Percentiles rank a stretch among this genome's conserved stretches.
Evolutionary conservation across 64 coral and sea anemone species (phyloP).

Genomic region (Pocillopora verrucosa): DNA sequence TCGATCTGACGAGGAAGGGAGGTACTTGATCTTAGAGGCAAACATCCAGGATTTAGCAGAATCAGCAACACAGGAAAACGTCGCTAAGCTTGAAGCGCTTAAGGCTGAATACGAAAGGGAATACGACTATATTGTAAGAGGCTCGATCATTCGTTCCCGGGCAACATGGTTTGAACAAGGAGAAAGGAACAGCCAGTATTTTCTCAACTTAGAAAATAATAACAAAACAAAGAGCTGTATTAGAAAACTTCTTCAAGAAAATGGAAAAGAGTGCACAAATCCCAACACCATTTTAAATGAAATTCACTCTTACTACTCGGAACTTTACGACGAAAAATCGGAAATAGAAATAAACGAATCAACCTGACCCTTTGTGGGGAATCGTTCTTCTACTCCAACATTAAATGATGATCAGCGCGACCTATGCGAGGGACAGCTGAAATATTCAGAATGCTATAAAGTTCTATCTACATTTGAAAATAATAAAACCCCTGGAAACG

Average conservation of each 20-base stretch:
- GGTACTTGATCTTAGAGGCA: too few species aligned
- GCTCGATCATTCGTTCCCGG: slow-evolving; percentile 14
- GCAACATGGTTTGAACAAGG: not conserved
- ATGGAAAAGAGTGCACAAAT: not conserved
- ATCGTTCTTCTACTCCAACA: not conserved
- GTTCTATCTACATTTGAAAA: not conserved
- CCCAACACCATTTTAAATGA: not conserved
- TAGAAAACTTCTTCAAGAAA: not conserved
- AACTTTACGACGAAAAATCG: not conserved
- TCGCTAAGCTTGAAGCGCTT: not conserved
- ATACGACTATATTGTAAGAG: slow-evolving; percentile 22
- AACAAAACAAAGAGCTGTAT: slow-evolving; percentile 21
- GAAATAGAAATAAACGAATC: not conserved
- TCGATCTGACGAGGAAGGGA: too few species aligned
- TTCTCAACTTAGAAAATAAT: slow-evolving; percentile 32
- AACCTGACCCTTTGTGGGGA: not conserved
- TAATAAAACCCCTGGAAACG: slow-evolving; percentile 42
- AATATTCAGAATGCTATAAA: slow-evolving; percentile 25
- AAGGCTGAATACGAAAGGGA: slow-evolving; percentile 11
- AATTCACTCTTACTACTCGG: not conserved
- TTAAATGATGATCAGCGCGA: not conserved
- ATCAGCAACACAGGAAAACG: slow-evolving; percentile 6
- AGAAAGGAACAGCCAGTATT: slow-evolving; percentile 7
- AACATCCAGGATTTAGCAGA: slow-evolving; percentile 27
- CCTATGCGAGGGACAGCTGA: slow-evolving; percentile 19